These are phyloP conservation scores for Meteorus colon DNA, from an alignment of 2,888 invertebrate genomes.

Conservation along the genomic window DNA sequence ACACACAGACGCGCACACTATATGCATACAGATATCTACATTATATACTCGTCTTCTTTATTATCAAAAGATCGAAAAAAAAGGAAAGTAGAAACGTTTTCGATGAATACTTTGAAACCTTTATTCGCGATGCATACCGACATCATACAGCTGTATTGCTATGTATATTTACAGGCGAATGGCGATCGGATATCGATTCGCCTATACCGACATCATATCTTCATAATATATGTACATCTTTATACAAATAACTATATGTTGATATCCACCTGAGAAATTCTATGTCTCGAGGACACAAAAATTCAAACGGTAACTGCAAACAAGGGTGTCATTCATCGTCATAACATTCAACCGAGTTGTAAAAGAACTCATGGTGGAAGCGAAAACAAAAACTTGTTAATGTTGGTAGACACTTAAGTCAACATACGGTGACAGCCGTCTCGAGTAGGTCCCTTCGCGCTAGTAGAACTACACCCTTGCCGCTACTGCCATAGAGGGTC, in stretches of 20 bases:
- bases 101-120: background rate
- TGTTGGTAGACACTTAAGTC: conserved; percentile 64
- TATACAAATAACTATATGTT: conserved; percentile 4
- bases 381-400: conserved; percentile 59
- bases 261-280: conserved; percentile 38
- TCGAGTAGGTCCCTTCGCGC: conserved; percentile 62
- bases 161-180: conserved; percentile 13
- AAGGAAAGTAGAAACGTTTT: background rate
- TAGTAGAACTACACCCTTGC: conserved; percentile 30
- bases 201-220: conserved; percentile 22
- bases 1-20: background rate
- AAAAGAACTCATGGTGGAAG: conserved; percentile 40
- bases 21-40: background rate
- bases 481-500: conserved; percentile 53
- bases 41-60: background rate
- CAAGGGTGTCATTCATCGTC: conserved; percentile 28
- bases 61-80: background rate
- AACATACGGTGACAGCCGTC: conserved; percentile 64
- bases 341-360: conserved; percentile 14
- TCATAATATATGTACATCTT: conserved; percentile 27
- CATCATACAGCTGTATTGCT: background rate
- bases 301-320: conserved; percentile 34
- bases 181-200: conserved; percentile 33
- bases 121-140: background rate
- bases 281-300: conserved; percentile 31